Evolutionary conservation across 2,797 vertebrate species (phyloP), one percentile per base, ranked within the genome.

Genomic region (Mionectes olivaceus): DNA sequence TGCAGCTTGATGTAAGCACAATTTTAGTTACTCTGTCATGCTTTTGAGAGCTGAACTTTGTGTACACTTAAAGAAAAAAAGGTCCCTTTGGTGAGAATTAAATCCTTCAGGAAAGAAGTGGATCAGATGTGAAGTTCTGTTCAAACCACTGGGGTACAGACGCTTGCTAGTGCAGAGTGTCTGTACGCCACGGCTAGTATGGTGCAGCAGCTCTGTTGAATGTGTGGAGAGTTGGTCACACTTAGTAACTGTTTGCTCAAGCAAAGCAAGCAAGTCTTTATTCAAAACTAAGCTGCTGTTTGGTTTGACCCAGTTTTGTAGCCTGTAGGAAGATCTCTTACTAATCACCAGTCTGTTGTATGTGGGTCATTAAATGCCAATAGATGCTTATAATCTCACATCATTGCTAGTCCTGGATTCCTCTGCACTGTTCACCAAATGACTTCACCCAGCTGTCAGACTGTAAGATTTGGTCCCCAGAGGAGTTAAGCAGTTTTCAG

Each of bases 271-370:
- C 60, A 78, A 6, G 0, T 53, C 60, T 81, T 87, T 94, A 92
- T 95, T 35, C 24, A 89, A 69, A 91, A 78, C 85, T 89, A 78
- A 87, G 94, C 89, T 93, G 84, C 59, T 47, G 15, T 64, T 78
- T 94, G 92, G 63, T 92, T 85, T 95, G 97, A 97, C 97, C 95
- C 90, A 96, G 43, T 97, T 97, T 96, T 85, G 78, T 70, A 60
- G 89, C 87, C 76, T 82, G 39, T 50, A 70, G 87, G 76, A 76
- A 82, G 94, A 52, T 85, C 68, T 55, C 78, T 94, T 52, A 46
- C 90, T 93, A 80, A 94, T 91, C 56, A n/a, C 49, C 30, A 47
- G 0, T 57, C 59, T 64, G 47, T 35, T 63, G 23, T 87, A 90
- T 96, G 78, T 97, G 85, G 92, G 94, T 96, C 96, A 84, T 75